Base-by-base conservation (phyloP, 2,797 vertebrate species). In the Pyrocephalus nanus region DNA sequence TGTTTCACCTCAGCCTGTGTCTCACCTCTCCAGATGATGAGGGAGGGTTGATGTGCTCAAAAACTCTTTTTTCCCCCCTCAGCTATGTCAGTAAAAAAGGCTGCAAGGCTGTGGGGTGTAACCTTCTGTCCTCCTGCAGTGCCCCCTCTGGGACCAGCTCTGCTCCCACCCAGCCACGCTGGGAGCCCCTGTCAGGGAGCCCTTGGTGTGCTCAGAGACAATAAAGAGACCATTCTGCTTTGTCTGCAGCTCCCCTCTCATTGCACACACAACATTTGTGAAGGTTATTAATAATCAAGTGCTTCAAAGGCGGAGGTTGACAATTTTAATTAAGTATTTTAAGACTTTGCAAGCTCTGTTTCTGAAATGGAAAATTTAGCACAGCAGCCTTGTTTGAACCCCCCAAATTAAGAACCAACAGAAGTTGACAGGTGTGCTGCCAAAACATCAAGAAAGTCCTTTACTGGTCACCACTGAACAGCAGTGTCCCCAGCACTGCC, bases 261-360 rank as follows among this genome's bases (percentile, higher is more conserved):
- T 12, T 86, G 82, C 69, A 64, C 64, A 22, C 16, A 20, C 32
- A 17, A 14, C 17, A 29, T 42, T 69, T 88, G 36, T 42, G 72
- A 48, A 54, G 62, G 42, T 62, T 83, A 51, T 36, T 91, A 64
- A 75, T 66, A 71, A 80, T 54, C 0, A 2, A 83, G 40, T 21
- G 73, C 79, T 94, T 94, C 62, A 87, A 92, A 94, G 78, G 72
- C 50, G 72, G 47, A 43, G 3, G 8, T 32, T 84, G 76, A 60
- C 25, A 20, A 47, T 88, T 91, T 87, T 53, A 82, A 87, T 89
- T 61, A 87, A 47, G 23, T 51, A 64, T 74, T 93, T 83, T 50
- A 91, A 80, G 65, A n/a, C 36, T 91, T 94, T 25, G 48, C 78
- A 61, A 88, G 48, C n/a, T 94, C 55, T 83, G 47, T 54, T 83